Evolutionary conservation across 2,113 vertebrate species (phyloP).

Genomic region (Nansenia antarctica): DNA sequence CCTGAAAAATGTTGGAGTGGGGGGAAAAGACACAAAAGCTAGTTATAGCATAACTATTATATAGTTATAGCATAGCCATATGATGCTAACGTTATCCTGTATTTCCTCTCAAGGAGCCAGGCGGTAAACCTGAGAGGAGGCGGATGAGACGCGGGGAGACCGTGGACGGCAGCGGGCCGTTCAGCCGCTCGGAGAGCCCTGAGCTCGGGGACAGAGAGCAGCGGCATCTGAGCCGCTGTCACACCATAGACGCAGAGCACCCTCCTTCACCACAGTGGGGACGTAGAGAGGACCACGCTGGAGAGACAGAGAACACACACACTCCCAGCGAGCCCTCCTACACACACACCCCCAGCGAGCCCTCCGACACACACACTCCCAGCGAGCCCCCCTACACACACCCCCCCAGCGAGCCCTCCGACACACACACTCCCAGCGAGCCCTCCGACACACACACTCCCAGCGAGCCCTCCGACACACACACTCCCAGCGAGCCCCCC

Average conservation of each 20-base stretch:
- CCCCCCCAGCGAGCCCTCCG: neutral
- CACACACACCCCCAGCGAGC: neutral
- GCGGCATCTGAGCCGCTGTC: slow-evolving; percentile 71
- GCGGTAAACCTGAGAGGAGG: slow-evolving; percentile 64
- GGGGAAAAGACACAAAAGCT: too few relatives aligned
- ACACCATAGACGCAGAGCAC: slow-evolving; percentile 57
- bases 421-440: neutral
- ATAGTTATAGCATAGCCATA: too few relatives aligned
- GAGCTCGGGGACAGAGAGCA: neutral
- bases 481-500: neutral
- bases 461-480: neutral
- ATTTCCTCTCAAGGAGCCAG: slow-evolving; percentile 63
- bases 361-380: neutral
- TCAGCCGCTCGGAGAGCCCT: neutral
- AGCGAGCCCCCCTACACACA: neutral
- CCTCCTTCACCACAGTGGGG: neutral
- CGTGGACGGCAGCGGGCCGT: slow-evolving; percentile 56
- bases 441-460: neutral
- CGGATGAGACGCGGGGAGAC: slow-evolving; percentile 67
- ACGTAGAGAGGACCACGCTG: neutral
- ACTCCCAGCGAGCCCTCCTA: neutral
- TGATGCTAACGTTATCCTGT: too few relatives aligned
- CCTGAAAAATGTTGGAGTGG: too few relatives aligned
- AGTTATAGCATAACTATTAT: too few relatives aligned
- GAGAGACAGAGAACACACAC: neutral